phyloP scores from a whole-genome alignment of 2,113 vertebrate species.

The Stomatorhinus ivindoensis region DNA sequence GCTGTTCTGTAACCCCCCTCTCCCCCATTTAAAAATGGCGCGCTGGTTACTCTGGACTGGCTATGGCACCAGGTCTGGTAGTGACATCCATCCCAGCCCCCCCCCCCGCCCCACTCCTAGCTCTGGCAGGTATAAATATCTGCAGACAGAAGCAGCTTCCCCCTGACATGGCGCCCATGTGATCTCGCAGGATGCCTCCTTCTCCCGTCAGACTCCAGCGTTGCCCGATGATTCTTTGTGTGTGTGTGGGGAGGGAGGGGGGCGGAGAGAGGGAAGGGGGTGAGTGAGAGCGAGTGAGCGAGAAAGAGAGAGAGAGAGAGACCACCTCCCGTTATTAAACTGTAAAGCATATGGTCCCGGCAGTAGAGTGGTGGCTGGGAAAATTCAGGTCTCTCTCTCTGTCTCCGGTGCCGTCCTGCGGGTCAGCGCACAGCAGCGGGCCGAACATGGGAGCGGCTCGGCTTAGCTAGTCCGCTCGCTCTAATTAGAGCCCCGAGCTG shows the following conservation, averaged over 20 bases:
- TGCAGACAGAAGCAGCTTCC: slow-evolving; percentile 78
- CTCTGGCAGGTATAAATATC: slow-evolving; percentile 88
- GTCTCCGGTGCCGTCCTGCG: slow-evolving; percentile 36
- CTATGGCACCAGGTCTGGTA: slow-evolving; percentile 18
- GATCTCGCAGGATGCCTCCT: slow-evolving; percentile 79
- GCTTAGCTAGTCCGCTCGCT: slow-evolving; percentile 44
- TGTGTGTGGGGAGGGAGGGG: slow-evolving; percentile 34
- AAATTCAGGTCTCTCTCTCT: slow-evolving; percentile 52
- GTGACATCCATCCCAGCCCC: slow-evolving; percentile 21
- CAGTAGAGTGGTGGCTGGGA: slow-evolving; percentile 73
- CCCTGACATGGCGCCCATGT: slow-evolving; percentile 88
- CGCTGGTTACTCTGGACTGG: slow-evolving; percentile 27
- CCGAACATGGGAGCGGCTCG: slow-evolving; percentile 46
- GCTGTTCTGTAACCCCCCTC: neutral
- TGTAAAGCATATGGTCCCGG: slow-evolving; percentile 85
- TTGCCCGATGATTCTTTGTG: slow-evolving; percentile 99
- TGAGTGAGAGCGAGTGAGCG: neutral
- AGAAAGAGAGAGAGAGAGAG: slow-evolving; percentile 24
- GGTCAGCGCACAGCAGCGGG: slow-evolving; percentile 50
- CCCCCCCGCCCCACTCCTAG: slow-evolving; percentile 7
- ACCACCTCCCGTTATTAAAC: slow-evolving; percentile 73
- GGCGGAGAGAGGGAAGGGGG: slow-evolving; percentile 23
- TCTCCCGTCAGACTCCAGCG: slow-evolving; percentile 77
- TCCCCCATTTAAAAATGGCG: neutral
- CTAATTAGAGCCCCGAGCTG: slow-evolving; percentile 37